phyloP scores from a whole-genome alignment of 2,888 invertebrate genomes.

The Caenorhabditis sp. region DNA sequence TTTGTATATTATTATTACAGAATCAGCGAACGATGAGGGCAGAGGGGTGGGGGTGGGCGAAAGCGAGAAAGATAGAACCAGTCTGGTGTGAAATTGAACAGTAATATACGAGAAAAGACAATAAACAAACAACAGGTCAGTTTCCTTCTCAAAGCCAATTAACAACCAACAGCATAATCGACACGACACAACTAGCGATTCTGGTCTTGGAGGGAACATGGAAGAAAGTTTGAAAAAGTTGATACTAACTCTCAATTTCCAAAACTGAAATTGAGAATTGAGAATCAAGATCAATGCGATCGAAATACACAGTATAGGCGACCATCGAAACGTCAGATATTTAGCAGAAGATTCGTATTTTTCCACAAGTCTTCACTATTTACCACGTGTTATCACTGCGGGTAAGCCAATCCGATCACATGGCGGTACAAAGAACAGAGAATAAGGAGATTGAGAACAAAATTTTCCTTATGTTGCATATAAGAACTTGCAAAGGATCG shows the following conservation, averaged over 20 bases:
- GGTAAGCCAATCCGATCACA: conserved; percentile 16
- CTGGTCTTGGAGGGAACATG: no score
- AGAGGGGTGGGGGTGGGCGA: no score
- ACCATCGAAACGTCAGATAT: conserved; percentile 18
- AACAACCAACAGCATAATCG: no score
- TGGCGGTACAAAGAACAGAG: conserved; percentile 17
- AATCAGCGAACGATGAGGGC: background rate
- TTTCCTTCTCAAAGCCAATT: background rate
- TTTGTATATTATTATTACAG: conserved; percentile 21
- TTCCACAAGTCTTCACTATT: background rate
- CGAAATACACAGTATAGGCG: background rate
- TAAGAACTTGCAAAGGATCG: background rate
- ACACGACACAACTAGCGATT: no score
- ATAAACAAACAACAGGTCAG: conserved; percentile 18
- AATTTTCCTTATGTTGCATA: background rate
- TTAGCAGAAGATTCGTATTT: conserved; percentile 1
- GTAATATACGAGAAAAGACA: conserved; percentile 28
- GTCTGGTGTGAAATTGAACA: conserved; percentile 51
- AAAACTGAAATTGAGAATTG: conserved; percentile 1
- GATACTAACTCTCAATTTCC: no score
- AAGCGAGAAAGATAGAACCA: conserved; percentile 31
- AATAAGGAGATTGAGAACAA: conserved; percentile 5
- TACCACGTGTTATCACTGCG: conserved; percentile 20
- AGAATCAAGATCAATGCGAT: background rate
- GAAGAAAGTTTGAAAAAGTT: no score